Base-by-base conservation (phyloP, 1,140 invertebrate species). In the Venustaconcha ellipsiformis region DNA sequence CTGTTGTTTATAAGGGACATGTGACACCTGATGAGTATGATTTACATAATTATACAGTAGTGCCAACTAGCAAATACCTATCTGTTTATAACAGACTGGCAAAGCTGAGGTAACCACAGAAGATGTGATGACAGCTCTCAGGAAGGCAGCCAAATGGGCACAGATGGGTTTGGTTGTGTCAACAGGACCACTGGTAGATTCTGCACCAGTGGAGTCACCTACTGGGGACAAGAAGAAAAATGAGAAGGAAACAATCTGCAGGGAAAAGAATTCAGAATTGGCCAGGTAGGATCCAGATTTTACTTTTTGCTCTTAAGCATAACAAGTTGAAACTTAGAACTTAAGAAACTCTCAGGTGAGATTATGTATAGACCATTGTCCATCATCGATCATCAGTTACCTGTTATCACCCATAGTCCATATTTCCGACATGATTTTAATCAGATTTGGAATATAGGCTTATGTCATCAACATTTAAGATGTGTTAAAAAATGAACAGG, bases 101-200 rank as follows among this genome's bases (percentile, higher is more conserved):
- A 87, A 84, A 76, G 84, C 86, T 63, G 86, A 90, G 62, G 78
- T 89, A 59, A 82, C 81, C 5, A 90, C 88, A 70, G 89, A 90
- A 71, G 88, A 89, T 74, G 88, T 86, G 1, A 74, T 87, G 60
- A 81, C 80, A 67, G 88, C 88, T 17, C 77, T 88, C 23, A 83
- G 85, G 67, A 87, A 87, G 77, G 89, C 88, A 56, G 86, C 85
- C 55, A 89, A 89, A 70, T 88, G 88, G 87, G 88, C 89, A n/a
- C 86, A 88, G 84, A 84, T 85, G 74, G 89, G 89, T 4, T 79
- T 90, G 55, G 86, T 89, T 13, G 84, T 90, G 6, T 90, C 88
- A 58, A 88, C 88, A 20, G 87, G 86, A 48, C 84, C 88, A n/a
- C 88, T 89, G n/a, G 75, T 83, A n/a, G 87, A 89, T n/a, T 74